Evolutionary conservation across 1,140 invertebrate genomes (phyloP).

Genomic region (Caenorhabditis latens): DNA sequence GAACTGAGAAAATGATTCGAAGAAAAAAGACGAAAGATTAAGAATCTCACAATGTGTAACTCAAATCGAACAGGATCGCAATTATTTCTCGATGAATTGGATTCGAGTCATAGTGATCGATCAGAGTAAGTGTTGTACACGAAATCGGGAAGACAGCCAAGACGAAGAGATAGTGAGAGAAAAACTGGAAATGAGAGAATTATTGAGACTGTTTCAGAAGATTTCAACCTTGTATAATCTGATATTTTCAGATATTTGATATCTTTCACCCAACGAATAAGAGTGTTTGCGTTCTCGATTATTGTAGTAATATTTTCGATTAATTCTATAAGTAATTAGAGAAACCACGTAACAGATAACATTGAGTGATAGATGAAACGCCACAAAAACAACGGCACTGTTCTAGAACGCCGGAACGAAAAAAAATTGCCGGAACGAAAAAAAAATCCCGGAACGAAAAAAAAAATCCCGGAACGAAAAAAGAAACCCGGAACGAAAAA

Average conservation of each 20-base stretch:
- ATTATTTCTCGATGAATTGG: not conserved
- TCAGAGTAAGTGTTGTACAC: not conserved
- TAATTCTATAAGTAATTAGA: not conserved
- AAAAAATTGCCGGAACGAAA: too few species aligned
- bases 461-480: too few species aligned
- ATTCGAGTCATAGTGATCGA: not conserved
- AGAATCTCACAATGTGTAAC: conserved; percentile 7
- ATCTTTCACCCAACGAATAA: conserved; percentile 11
- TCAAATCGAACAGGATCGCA: not conserved
- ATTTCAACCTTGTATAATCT: not conserved
- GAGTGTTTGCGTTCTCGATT: not conserved
- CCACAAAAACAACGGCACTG: not conserved
- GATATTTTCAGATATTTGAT: conserved; percentile 21
- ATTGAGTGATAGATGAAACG: not conserved
- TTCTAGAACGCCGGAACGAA: too few species aligned
- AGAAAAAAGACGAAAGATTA: not conserved
- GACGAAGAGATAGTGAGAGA: conserved; percentile 18
- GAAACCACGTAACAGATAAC: conserved; percentile 4
- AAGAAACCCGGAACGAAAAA: too few species aligned
- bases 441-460: too few species aligned
- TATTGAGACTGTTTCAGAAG: too few species aligned
- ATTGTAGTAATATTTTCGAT: not conserved
- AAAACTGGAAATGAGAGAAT: not conserved
- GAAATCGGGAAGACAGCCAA: not conserved
- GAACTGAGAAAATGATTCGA: not conserved